Evolutionary conservation across 2,113 vertebrate species (phyloP), one percentile per base, ranked within the genome.

Genomic region (Monopterus albus): DNA sequence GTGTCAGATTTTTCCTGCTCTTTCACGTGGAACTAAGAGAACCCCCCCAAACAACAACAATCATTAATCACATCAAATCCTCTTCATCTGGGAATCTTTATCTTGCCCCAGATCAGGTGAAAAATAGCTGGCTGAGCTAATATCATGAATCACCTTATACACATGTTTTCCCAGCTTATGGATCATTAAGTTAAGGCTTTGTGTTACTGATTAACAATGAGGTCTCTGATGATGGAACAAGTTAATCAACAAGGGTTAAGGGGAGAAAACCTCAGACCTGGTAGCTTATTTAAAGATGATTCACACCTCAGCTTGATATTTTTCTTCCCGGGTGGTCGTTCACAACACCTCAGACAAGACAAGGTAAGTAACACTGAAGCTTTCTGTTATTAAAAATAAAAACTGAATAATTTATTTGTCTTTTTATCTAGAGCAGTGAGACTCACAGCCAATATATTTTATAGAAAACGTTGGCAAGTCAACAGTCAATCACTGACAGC

Each of bases 201-300:
- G 50, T 50, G 76, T 83, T 68, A 79, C 26, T 84, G 75, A 88
- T 89, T 87, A 75, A 84, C 79, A 35, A 42, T 26, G 47, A 68
- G 55, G 53, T 64, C n/a, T 20, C 63, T 60, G 60, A 28, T 79
- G 76, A 60, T 45, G 58, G 33, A 23, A 40, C 78, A 11, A 52
- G 90, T 91, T 91, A 87, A 91, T 89, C 45, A 47, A 59, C 76
- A 45, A 64, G 66, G 75, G 68, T 70, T 53, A 51, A 45, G 46
- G 68, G 50, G 63, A 38, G 28, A 83, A 71, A 78, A 78, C 69
- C 75, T 14, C 66, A 58, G 47, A 76, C 52, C 17, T 28, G 8
- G 38, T 15, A 20, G 47, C 29, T 39, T 83, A 78, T 87, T 73
- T 74, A 82, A 87, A 79, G 76, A 65, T 76, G 72, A 25, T 59